Evolutionary conservation across 2,797 vertebrate species (phyloP).

Genomic region (Valencia hispanica): DNA sequence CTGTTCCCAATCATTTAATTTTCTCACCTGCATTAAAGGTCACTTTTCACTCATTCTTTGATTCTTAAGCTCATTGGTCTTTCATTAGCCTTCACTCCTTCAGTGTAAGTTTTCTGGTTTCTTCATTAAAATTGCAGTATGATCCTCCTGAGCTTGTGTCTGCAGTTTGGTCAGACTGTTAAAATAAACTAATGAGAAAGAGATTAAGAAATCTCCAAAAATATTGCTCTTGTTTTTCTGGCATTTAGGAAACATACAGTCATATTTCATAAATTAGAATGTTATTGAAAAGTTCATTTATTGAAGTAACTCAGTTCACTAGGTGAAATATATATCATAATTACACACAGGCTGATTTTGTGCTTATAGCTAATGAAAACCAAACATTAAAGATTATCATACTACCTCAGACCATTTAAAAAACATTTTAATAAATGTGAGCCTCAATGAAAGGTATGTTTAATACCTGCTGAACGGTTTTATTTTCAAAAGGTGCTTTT

Average conservation of each 20-base stretch:
- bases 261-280: not conserved
- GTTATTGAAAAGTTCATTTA: not conserved
- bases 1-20: no score
- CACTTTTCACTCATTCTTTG: no score
- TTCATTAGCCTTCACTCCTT: no score
- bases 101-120: no score
- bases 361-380: not conserved
- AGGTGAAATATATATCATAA: not conserved
- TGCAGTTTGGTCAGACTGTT: no score
- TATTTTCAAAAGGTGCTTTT: not conserved
- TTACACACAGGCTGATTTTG: not conserved
- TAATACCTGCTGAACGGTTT: not conserved
- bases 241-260: not conserved
- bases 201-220: no score
- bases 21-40: no score
- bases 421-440: not conserved
- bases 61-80: no score
- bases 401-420: not conserved
- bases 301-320: not conserved
- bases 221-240: not conserved
- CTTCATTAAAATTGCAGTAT: no score
- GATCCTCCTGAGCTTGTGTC: no score
- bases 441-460: not conserved
- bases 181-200: no score
- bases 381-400: not conserved